Percentiles rank a stretch among this genome's conserved stretches.
phyloP scores from a whole-genome alignment of 2,113 vertebrate species.

The Lophotis ruficrista region DNA sequence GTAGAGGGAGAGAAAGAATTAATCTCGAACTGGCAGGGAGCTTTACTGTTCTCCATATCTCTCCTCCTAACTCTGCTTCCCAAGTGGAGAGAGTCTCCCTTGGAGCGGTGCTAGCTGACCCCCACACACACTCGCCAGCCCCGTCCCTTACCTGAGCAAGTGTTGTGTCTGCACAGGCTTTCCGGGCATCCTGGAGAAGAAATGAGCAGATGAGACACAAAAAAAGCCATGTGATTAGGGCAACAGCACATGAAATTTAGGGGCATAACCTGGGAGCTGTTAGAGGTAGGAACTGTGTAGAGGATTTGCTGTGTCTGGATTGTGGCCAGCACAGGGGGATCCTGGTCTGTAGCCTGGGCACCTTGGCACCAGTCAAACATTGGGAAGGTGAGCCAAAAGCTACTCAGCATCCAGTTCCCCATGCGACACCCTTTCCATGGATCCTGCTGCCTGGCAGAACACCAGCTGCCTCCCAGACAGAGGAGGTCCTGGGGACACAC shows the following conservation, averaged over 20 bases:
- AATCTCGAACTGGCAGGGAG: background rate
- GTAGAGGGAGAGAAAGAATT: background rate
- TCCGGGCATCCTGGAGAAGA: constrained; percentile 87
- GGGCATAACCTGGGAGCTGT: background rate
- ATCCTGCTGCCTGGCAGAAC: background rate
- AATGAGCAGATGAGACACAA: background rate
- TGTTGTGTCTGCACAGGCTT: constrained; percentile 86
- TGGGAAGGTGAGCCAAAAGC: background rate
- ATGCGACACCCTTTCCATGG: background rate
- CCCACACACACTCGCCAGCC: background rate
- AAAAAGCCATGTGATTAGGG: rapidly evolving
- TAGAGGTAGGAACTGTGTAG: background rate
- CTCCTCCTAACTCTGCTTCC: background rate
- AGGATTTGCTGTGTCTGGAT: background rate
- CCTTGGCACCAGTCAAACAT: background rate
- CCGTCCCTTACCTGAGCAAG: constrained; percentile 81
- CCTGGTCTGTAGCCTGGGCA: background rate
- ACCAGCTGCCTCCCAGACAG: background rate
- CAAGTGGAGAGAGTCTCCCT: background rate
- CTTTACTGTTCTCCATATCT: background rate
- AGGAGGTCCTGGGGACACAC: background rate
- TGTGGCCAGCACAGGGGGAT: background rate
- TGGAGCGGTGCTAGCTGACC: background rate
- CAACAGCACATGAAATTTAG: background rate
- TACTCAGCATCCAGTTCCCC: background rate